A percentile compares a stretch with the other conserved stretches of the same genome.
These are phyloP conservation scores for Ridgeia piscesae DNA, from an alignment of 1,140 invertebrate species.

Conservation along the genomic window DNA sequence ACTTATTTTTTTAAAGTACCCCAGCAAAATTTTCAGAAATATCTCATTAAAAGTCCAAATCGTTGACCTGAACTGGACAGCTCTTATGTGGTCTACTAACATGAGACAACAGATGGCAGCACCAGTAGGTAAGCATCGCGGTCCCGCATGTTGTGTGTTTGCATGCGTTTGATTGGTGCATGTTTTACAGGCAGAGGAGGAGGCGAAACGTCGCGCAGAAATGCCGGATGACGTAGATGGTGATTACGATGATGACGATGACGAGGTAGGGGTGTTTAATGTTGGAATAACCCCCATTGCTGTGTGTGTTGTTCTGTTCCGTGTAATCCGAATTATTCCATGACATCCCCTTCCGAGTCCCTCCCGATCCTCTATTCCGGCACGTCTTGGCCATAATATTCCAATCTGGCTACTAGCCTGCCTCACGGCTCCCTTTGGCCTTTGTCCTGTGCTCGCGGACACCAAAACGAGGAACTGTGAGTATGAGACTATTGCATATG, in stretches of 20 bases:
- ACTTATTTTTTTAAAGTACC: no score
- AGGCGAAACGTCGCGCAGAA: not conserved
- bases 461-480: not conserved
- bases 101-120: not conserved
- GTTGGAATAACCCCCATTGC: not conserved
- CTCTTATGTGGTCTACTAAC: not conserved
- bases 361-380: not conserved
- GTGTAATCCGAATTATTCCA: not conserved
- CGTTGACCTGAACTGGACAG: not conserved
- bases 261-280: not conserved
- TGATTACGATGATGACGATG: not conserved
- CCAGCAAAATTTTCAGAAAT: not conserved
- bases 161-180: not conserved
- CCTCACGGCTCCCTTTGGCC: not conserved
- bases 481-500: not conserved
- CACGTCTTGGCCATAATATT: not conserved
- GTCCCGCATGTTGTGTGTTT: not conserved
- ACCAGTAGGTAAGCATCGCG: not conserved
- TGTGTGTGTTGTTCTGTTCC: not conserved
- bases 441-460: not conserved
- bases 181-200: not conserved
- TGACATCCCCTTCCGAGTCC: conserved; percentile 3
- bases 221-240: not conserved
- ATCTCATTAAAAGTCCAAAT: not conserved
- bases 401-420: not conserved